These are phyloP conservation scores for Mesoligia furuncula DNA, from an alignment of 2,888 invertebrate species.

Conservation along the genomic window DNA sequence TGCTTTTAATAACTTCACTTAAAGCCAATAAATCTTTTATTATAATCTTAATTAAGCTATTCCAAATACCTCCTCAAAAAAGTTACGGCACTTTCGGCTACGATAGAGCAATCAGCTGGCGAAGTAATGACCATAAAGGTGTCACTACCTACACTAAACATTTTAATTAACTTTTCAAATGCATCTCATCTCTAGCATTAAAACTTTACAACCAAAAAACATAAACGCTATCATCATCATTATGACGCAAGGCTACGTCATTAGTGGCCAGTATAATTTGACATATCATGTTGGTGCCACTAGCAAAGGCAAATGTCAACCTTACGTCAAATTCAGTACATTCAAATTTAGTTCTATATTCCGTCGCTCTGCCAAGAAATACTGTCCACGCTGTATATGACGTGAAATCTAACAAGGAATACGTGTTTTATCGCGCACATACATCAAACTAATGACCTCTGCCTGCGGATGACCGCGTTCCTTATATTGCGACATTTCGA, in stretches of 20 bases:
- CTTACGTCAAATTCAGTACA: conserved; percentile 25
- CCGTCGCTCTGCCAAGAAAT: conserved; percentile 46
- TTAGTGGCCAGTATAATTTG: conserved; percentile 31
- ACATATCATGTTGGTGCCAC: conserved; percentile 7
- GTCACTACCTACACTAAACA: conserved; percentile 48
- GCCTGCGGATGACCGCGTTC: conserved; percentile 71
- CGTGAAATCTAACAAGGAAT: conserved; percentile 66
- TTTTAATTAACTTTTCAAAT: conserved; percentile 44
- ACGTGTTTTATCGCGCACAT: conserved; percentile 74
- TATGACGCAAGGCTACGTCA: conserved; percentile 41
- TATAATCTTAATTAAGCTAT: conserved; percentile 36
- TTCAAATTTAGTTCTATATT: conserved; percentile 51
- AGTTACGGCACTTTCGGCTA: conserved; percentile 8
- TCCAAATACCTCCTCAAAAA: conserved; percentile 9
- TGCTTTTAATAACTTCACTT: conserved; percentile 21
- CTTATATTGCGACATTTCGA: conserved; percentile 76
- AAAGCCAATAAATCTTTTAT: conserved; percentile 24
- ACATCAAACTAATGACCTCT: conserved; percentile 81
- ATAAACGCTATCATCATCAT: conserved; percentile 34
- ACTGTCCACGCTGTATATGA: conserved; percentile 47
- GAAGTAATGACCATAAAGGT: conserved; percentile 39
- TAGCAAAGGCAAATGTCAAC: conserved; percentile 32
- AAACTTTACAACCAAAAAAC: conserved; percentile 46
- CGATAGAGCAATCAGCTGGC: conserved; percentile 33
- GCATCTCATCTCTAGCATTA: conserved; percentile 45